phyloP scores from a whole-genome alignment of 2,113 vertebrate genomes.

The Hyperopisus bebe region DNA sequence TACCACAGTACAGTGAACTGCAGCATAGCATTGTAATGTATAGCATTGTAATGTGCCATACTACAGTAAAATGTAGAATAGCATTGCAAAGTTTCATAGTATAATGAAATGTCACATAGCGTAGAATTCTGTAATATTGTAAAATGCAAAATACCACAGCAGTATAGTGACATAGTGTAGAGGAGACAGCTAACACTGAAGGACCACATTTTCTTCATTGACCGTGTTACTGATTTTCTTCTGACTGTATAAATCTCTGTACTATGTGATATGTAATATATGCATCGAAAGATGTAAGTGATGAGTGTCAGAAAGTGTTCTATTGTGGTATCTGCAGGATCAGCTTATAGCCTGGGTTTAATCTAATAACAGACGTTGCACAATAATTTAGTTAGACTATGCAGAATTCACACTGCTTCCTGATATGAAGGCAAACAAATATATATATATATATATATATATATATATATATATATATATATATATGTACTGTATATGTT shows the following conservation, averaged over 20 bases:
- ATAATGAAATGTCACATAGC: not conserved
- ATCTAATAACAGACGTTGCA: not conserved
- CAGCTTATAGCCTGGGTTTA: not conserved
- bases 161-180: not conserved
- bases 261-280: not conserved
- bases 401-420: not conserved
- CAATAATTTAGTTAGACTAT: not conserved
- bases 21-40: not conserved
- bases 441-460: not conserved
- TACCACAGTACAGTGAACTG: not conserved
- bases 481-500: no score
- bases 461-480: not conserved
- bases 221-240: not conserved
- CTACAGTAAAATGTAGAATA: not conserved
- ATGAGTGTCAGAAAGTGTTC: not conserved
- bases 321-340: not conserved
- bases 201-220: not conserved
- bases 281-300: not conserved
- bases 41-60: not conserved
- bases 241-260: not conserved
- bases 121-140: not conserved
- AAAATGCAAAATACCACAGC: not conserved
- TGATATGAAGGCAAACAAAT: not conserved
- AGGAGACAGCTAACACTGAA: not conserved
- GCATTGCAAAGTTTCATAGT: not conserved